Evolutionary conservation across 2,888 invertebrate species (phyloP).

Genomic region (Synanthedon tipuliformis): DNA sequence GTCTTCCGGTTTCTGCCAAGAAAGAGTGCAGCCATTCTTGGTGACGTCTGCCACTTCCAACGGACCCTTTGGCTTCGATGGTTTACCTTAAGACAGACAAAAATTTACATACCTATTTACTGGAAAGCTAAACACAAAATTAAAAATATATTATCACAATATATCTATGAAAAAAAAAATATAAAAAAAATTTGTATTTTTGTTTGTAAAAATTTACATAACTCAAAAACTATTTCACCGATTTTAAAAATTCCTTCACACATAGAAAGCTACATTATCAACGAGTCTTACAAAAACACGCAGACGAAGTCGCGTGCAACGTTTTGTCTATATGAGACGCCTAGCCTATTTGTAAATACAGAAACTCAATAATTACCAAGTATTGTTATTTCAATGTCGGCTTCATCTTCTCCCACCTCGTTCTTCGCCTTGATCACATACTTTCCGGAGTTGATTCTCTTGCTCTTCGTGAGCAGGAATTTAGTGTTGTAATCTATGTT

Average conservation of each 20-base stretch:
- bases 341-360: no score
- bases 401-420: constrained; percentile 91
- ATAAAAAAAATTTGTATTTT: no score
- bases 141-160: not conserved
- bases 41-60: constrained; percentile 89
- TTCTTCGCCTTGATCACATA: constrained; percentile 92
- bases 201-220: no score
- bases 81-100: constrained; percentile 70
- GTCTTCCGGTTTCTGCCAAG: constrained; percentile 95
- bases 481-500: constrained; percentile 92
- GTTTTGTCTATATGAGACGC: no score
- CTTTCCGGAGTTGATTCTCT: constrained; percentile 85
- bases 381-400: constrained; percentile 90
- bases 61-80: constrained; percentile 85
- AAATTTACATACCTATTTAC: not conserved
- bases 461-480: constrained; percentile 85
- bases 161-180: no score
- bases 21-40: constrained; percentile 90
- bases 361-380: constrained; percentile 57
- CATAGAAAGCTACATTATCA: no score
- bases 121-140: not conserved
- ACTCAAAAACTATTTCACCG: no score
- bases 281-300: no score
- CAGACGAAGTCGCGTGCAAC: no score
- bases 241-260: no score